Base-by-base conservation (phyloP, 2,797 vertebrate species). In the Vespertilio murinus region DNA sequence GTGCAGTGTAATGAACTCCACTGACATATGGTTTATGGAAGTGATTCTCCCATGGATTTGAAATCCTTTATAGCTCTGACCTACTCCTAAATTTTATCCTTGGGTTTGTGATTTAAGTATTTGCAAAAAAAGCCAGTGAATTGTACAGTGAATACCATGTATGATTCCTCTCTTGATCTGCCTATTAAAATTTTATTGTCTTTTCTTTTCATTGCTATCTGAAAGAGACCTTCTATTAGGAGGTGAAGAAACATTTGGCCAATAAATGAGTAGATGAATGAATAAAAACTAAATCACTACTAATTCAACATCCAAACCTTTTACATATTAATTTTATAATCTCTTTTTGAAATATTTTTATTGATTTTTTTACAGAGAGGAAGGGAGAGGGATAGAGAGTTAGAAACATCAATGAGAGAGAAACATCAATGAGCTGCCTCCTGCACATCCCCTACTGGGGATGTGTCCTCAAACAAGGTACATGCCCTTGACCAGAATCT, bases 41-140 rank as follows among this genome's bases (percentile, higher is more conserved):
- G 38, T 73, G 40, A 65, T 91, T 93, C 67, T 77, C 64, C 25
- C 22, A 28, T 40, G 25, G 30, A 74, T 83, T 94, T 56, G 75
- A 90, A 95, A 47, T 17, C 18, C 33, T 73, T 84, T 23, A 33
- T 80, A 75, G 40, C 61, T 86, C 93, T 89, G n/a, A 47, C 49
- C 18, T 65, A n/a, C 14, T 85, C 71, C 69, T 90, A 38, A 93
- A 91, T 80, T n/a, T 83, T 82, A 79, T 75, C n/a, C 38, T 56
- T 95, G 40, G n/a, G 25, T 65, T 86, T 47, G 56, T 90, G 67
- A 90, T 35, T 81, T 90, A 78, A 85, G 12, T 83, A 85, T 93
- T 95, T 90, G 8, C 42, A 69, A 78, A 65, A 78, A 65, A 93
- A 90, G 12, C 1, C 65, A 88, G 47, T 52, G 77, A 75, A 79